Percentiles rank a stretch among this genome's conserved stretches.
These are phyloP conservation scores for Bubo bubo DNA, from an alignment of 2,113 vertebrate genomes.

Conservation along the genomic window DNA sequence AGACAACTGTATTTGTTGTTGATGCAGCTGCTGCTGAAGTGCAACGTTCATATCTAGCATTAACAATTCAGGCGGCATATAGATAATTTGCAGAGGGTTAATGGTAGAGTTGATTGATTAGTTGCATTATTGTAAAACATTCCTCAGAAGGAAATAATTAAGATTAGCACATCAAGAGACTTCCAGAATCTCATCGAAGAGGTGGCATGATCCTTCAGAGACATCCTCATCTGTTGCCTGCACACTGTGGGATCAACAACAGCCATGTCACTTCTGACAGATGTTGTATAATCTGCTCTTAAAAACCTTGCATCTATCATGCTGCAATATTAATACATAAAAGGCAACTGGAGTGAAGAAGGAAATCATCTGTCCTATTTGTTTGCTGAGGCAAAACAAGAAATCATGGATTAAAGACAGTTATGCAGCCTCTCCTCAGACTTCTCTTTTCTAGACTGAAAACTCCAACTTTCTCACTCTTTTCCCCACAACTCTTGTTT, in stretches of 20 bases:
- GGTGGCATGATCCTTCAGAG: neutral
- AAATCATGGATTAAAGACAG: neutral
- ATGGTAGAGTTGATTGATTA: neutral
- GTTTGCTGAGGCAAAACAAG: neutral
- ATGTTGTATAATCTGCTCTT: neutral
- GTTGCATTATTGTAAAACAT: neutral
- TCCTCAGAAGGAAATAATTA: conserved; percentile 35
- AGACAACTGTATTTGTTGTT: neutral
- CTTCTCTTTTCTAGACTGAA: neutral
- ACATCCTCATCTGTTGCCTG: conserved; percentile 5
- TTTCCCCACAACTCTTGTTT: neutral
- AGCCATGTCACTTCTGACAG: neutral
- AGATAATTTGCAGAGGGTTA: neutral
- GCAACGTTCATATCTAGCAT: neutral
- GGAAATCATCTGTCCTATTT: neutral
- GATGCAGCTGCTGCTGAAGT: neutral
- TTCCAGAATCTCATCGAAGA: neutral
- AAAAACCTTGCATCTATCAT: neutral
- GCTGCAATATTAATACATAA: neutral
- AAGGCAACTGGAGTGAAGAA: neutral
- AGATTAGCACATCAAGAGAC: neutral
- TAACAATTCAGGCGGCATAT: neutral
- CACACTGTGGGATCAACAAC: neutral
- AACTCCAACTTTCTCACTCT: neutral
- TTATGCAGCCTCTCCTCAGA: neutral